A percentile compares a stretch with the other conserved stretches of the same genome.
Conservation (phyloP, 2,113 vertebrate genomes). For the Ailuropoda melanoleuca region DNA sequence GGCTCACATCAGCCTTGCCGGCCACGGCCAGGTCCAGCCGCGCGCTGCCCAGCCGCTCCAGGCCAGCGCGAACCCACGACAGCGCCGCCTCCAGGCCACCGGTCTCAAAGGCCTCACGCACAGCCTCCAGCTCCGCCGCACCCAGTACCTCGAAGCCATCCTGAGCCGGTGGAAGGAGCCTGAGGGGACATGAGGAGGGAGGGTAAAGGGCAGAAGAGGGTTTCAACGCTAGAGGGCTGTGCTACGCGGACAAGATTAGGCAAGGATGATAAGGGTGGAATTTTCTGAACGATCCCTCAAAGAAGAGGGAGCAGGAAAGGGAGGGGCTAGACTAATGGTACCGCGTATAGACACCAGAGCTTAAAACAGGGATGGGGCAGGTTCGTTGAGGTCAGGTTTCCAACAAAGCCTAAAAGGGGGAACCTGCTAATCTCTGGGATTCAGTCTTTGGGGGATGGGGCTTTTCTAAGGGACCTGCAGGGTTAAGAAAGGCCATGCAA, state of each 20-base stretch:
- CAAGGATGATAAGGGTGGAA: background rate
- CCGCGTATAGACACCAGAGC: background rate
- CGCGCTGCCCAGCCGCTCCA: constrained; percentile 78
- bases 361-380: background rate
- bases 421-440: accelerated
- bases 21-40: constrained; percentile 77
- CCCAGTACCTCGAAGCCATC: constrained; percentile 81
- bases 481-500: background rate
- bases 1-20: constrained; percentile 36
- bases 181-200: background rate
- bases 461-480: background rate
- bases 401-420: background rate
- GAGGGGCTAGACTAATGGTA: background rate
- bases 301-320: background rate
- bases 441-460: background rate
- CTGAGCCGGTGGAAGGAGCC: constrained; percentile 72
- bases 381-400: background rate
- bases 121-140: constrained; percentile 77
- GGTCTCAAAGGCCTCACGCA: constrained; percentile 79
- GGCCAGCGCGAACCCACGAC: constrained; percentile 76
- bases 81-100: constrained; percentile 81
- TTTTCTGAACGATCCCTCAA: background rate
- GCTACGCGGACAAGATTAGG: background rate
- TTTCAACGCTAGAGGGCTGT: no score
- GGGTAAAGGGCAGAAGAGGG: background rate